Evolutionary conservation across 2,888 invertebrate species (phyloP), one percentile per base, ranked within the genome.

Genomic region (Drosophila falleni): DNA sequence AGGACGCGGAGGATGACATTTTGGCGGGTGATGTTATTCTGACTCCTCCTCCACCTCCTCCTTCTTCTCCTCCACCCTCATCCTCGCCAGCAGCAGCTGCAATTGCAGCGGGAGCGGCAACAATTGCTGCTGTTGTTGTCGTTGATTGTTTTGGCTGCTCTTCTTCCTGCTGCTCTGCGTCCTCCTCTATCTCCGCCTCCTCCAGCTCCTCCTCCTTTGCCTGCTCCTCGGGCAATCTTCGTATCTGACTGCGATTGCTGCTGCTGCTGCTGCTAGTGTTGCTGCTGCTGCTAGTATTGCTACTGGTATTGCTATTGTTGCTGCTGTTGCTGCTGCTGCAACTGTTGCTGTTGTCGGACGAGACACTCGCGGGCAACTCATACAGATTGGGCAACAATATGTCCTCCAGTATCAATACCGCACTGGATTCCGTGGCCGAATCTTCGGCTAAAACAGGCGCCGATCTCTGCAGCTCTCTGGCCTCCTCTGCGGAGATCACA

Each of bases 361-460:
- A 51, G n/a, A 49, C 29, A 61, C 13, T 50, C 5, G 26, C 51
- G 0, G 66, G 56, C 11, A 64, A 13, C 31, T 73, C 62, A 5
- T 79, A 85, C 13, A 73, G 58, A 50, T 77, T 79, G 33, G 88
- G 82, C 61, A 84, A 26, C 26, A 68, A 16, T n/a, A 87, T 85
- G n/a, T 87, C 73, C 67, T 84, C 83, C 46, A 84, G 53, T 6
- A 84, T 84, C 13, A 73, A 58, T 9, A 84, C 85, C 0, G 58
- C 69, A 2, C 80, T 64, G 0, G 68, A 56, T 13, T 64, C 66
- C 10, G 70, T 51, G 0, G 60, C 41, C 0, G 50, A 47, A 4
- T 74, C 65, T 5, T 72, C 71, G 0, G 54, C 41, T 3, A 71
- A 37, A 0, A 55, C 69, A 0, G 82, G 79, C 13, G 74, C 82